Conservation (phyloP, 2,113 vertebrate genomes). For the Macaca fascicularis region DNA sequence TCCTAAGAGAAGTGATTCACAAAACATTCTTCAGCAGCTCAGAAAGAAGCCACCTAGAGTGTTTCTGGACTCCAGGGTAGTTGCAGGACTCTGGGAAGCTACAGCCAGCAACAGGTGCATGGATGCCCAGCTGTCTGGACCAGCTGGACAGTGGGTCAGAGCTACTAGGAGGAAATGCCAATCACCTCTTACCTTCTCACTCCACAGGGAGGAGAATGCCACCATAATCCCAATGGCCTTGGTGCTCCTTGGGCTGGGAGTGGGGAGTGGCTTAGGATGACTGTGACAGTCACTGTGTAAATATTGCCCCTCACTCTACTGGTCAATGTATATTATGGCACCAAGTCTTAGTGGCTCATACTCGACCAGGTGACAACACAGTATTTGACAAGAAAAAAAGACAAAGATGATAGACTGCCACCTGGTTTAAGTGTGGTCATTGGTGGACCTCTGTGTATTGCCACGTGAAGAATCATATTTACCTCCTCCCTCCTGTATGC, state of each 20-base stretch:
- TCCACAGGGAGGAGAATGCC: neutral
- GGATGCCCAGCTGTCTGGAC: neutral
- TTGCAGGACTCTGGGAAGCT: neutral
- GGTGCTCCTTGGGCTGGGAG: neutral
- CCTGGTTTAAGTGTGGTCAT: neutral
- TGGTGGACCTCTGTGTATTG: neutral
- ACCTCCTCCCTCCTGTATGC: neutral
- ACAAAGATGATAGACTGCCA: too few species aligned
- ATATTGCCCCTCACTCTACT: neutral
- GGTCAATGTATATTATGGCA: fast-evolving
- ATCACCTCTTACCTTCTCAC: neutral
- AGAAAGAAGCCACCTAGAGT: neutral
- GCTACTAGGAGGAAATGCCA: neutral
- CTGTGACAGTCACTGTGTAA: neutral
- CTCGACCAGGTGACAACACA: neutral
- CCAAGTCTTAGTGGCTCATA: too few species aligned
- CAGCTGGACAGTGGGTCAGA: neutral
- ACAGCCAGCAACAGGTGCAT: neutral
- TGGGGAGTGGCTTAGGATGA: neutral
- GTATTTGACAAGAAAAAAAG: neutral
- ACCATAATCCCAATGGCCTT: fast-evolving
- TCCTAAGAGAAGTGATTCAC: neutral
- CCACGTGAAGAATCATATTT: neutral
- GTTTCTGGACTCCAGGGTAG: neutral
- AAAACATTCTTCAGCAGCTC: neutral